Base-by-base conservation (phyloP, 2,797 vertebrate genomes). In the Phoxinus dragarum region DNA sequence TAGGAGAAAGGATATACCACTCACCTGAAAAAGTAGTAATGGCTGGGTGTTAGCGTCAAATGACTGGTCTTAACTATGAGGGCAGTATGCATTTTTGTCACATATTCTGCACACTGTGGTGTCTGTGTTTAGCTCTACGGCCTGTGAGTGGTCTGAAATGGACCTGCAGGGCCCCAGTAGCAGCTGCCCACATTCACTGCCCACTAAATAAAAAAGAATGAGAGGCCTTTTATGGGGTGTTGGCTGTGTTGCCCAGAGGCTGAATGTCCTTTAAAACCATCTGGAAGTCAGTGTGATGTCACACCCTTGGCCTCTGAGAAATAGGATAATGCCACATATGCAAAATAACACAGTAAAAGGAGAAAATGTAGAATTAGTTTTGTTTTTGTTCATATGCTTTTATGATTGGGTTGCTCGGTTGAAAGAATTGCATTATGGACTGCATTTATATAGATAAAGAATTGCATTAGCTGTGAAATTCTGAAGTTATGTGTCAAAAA, bases 11-110 rank as follows among this genome's bases (percentile, higher is more conserved):
- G 84, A 87, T 88, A 89, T 88, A 90, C 89, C 89, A 89, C 90
- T 91, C 90, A 94, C 91, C 92, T 94, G 91, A 64, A 80, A 91
- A 90, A 56, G 77, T 74, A 72, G 88, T 68, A 75, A 31, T 88
- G 81, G 84, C 85, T 72, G 87, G 83, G 82, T 47, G 86, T 5
- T 12, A 52, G 44, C n/a, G 11, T 81, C 2, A 66, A 87, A 87
- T 79, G 64, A 78, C 10, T 52, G 56, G 21, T 73, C 49, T 79
- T 76, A 72, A 54, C 8, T 47, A 47, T 68, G 72, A 69, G n/a
- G 54, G n/a, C 7, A 21, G 6, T 54, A 78, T 47, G 61, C 49
- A 61, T 68, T 86, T 47, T 72, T 61, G 21, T 84, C 54, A 73
- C 61, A 56, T 80, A 69, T 38, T 56, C 8, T 38, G 54, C 80